phyloP scores from a whole-genome alignment of 2,797 vertebrate species.

The Tinamus major region DNA sequence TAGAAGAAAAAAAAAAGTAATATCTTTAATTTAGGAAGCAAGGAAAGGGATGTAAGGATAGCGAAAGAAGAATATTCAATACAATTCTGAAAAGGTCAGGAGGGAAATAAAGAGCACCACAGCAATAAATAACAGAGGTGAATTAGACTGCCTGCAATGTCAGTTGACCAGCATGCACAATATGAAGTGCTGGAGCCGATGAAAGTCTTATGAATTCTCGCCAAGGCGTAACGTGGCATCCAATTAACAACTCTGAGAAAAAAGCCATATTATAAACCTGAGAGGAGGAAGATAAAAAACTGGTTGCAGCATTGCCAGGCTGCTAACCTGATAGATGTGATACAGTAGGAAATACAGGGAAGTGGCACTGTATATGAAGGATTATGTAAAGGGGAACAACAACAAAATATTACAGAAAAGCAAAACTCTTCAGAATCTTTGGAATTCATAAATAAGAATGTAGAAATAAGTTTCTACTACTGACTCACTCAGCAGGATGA shows the following conservation, averaged over 20 bases:
- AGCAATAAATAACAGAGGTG: not conserved
- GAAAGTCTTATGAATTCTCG: not conserved
- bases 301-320: not conserved
- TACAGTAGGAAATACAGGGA: not conserved
- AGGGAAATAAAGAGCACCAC: not conserved
- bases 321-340: not conserved
- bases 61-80: not conserved
- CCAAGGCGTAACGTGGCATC: not conserved
- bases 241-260: not conserved
- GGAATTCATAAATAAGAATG: not conserved
- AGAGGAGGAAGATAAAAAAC: not conserved
- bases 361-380: not conserved
- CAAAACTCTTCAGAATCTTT: not conserved
- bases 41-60: not conserved
- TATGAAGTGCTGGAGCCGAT: not conserved
- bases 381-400: not conserved
- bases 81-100: not conserved
- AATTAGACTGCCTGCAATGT: not conserved
- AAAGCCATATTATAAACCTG: not conserved
- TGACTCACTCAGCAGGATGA: not conserved
- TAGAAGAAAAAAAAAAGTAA: not conserved
- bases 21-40: not conserved
- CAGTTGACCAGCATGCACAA: rapidly evolving
- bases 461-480: not conserved
- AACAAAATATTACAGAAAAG: not conserved